These are phyloP conservation scores for Syrmaticus mikado DNA, from an alignment of 2,113 vertebrate species.

Conservation along the genomic window DNA sequence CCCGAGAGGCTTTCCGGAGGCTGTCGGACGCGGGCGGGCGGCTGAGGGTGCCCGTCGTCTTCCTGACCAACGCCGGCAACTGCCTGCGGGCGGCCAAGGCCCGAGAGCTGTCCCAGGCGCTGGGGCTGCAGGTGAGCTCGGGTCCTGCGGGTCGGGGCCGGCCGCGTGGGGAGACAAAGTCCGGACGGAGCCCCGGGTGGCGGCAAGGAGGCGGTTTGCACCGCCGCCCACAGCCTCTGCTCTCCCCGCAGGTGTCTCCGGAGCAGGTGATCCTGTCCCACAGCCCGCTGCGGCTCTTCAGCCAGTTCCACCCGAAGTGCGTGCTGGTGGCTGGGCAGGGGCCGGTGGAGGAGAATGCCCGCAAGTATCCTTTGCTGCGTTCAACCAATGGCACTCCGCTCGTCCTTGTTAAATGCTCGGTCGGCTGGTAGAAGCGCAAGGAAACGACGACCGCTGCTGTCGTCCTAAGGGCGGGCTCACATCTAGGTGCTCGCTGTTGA, in stretches of 20 bases:
- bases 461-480: background rate
- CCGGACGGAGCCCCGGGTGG: background rate
- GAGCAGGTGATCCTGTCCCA: slow-evolving; percentile 95
- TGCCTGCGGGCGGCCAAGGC: slow-evolving; percentile 87
- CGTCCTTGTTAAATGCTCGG: fast-evolving
- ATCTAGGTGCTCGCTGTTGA: background rate
- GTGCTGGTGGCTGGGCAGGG: slow-evolving; percentile 94
- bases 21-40: slow-evolving; percentile 82
- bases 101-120: slow-evolving; percentile 83
- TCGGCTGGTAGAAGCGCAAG: background rate
- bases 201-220: fast-evolving
- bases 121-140: slow-evolving; percentile 85
- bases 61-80: slow-evolving; percentile 96
- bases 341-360: slow-evolving; percentile 87
- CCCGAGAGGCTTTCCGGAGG: slow-evolving; percentile 86
- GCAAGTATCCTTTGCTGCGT: slow-evolving; percentile 86
- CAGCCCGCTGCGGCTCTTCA: slow-evolving; percentile 92
- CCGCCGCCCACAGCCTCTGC: background rate
- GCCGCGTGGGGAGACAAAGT: background rate
- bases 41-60: slow-evolving; percentile 91
- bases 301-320: slow-evolving; percentile 83
- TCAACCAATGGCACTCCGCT: fast-evolving
- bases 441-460: background rate
- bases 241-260: slow-evolving; percentile 84
- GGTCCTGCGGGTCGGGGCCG: background rate